These are phyloP conservation scores for Camelus dromedarius DNA, from an alignment of 2,113 vertebrate genomes.

Conservation along the genomic window DNA sequence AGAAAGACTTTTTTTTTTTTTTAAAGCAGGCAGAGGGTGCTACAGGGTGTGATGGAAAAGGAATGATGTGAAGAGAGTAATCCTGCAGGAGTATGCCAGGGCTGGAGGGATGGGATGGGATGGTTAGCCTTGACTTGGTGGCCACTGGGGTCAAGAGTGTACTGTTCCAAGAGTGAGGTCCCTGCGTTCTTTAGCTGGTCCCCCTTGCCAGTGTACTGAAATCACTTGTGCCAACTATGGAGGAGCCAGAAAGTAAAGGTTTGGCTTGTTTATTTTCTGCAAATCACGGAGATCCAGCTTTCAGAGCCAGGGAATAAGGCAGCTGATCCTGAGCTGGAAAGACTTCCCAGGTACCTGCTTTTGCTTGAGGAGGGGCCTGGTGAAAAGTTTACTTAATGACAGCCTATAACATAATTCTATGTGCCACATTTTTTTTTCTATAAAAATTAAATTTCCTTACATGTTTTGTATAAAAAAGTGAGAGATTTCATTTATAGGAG, in stretches of 20 bases:
- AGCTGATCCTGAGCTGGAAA: neutral
- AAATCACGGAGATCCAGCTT: neutral
- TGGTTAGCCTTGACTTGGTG: neutral
- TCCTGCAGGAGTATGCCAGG: neutral
- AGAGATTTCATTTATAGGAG: neutral
- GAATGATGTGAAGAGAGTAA: neutral
- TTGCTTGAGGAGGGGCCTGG: neutral
- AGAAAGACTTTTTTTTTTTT: neutral
- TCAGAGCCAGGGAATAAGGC: neutral
- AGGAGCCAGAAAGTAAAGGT: neutral
- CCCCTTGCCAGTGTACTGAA: neutral
- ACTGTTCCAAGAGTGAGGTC: neutral
- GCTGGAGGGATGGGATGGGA: no score
- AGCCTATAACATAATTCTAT: neutral
- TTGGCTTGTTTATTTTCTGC: neutral
- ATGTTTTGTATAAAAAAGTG: neutral
- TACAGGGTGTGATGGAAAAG: neutral
- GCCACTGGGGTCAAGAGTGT: neutral
- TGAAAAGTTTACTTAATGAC: constrained; percentile 10
- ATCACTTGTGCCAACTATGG: neutral
- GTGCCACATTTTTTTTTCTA: neutral
- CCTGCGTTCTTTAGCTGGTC: neutral
- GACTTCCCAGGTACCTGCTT: neutral
- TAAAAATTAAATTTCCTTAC: neutral
- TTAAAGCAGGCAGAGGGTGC: neutral